Percentiles rank a stretch among this genome's conserved stretches.
phyloP scores from a whole-genome alignment of 2,888 invertebrate species.

The Clitarchus hookeri region DNA sequence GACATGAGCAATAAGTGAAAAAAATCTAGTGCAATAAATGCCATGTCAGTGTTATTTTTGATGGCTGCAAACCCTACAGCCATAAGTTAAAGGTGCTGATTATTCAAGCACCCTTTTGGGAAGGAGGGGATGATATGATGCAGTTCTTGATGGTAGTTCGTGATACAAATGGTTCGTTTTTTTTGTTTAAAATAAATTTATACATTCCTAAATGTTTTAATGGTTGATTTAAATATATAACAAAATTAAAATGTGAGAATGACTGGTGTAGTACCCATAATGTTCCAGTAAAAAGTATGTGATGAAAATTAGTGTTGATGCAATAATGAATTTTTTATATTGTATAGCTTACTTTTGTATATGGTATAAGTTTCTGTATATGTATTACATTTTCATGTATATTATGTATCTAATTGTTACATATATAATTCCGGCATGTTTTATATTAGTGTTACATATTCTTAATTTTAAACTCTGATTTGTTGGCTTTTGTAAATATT shows the following conservation, averaged over 20 bases:
- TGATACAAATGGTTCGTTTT: too few relatives aligned
- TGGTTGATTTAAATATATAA: neutral
- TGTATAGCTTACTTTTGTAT: neutral
- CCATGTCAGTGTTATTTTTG: too few relatives aligned
- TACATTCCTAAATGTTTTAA: neutral
- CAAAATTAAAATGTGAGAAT: neutral
- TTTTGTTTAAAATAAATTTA: neutral
- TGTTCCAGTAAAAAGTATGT: neutral
- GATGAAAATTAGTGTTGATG: neutral
- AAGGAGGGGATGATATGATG: too few relatives aligned
- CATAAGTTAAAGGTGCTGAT: too few relatives aligned
- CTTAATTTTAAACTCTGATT: neutral
- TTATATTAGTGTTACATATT: constrained; percentile 7
- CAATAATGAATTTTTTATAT: neutral
- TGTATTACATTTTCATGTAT: too few relatives aligned
- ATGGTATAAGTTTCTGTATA: neutral
- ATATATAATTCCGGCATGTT: neutral
- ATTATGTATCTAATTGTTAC: neutral
- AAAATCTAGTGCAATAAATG: neutral
- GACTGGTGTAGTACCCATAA: neutral
- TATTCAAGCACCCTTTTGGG: too few relatives aligned
- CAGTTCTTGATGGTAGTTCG: too few relatives aligned
- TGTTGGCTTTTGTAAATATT: neutral
- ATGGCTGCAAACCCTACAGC: too few relatives aligned
- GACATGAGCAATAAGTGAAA: neutral